A percentile compares a stretch with the other conserved stretches of the same genome.
Conservation (phyloP, 92 coral and sea anemone genomes). For the Epizoanthus scotinus region DNA sequence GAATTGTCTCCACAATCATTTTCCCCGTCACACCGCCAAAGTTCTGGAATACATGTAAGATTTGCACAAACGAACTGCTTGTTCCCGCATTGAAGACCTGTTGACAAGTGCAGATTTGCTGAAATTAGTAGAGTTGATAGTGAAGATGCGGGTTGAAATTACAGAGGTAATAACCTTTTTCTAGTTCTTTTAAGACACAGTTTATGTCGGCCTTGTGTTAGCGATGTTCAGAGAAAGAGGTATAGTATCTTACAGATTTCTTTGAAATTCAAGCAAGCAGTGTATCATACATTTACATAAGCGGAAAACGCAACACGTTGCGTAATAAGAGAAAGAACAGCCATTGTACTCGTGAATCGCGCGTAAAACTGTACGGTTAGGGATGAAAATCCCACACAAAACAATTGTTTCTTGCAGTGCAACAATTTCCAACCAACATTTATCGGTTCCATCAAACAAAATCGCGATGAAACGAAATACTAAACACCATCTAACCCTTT, state of each 20-base stretch:
- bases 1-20: conserved; percentile 57
- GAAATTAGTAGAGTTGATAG: no score
- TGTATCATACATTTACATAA: conserved; percentile 27
- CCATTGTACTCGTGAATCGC: conserved; percentile 1
- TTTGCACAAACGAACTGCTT: conserved; percentile 25
- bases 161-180: no score
- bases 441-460: neutral
- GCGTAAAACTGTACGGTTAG: neutral
- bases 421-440: neutral
- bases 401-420: neutral
- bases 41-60: conserved; percentile 50
- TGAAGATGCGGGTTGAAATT: no score
- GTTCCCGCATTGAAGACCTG: no score
- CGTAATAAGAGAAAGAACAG: conserved; percentile 14
- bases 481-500: neutral
- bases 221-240: neutral
- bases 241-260: neutral
- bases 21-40: conserved; percentile 59
- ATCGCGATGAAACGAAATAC: neutral
- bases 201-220: neutral
- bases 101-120: no score
- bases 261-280: conserved; percentile 11
- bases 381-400: neutral
- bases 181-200: no score
- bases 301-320: conserved; percentile 44